Conservation (phyloP, 2,888 invertebrate species). For the Caenorhabditis sp. region DNA sequence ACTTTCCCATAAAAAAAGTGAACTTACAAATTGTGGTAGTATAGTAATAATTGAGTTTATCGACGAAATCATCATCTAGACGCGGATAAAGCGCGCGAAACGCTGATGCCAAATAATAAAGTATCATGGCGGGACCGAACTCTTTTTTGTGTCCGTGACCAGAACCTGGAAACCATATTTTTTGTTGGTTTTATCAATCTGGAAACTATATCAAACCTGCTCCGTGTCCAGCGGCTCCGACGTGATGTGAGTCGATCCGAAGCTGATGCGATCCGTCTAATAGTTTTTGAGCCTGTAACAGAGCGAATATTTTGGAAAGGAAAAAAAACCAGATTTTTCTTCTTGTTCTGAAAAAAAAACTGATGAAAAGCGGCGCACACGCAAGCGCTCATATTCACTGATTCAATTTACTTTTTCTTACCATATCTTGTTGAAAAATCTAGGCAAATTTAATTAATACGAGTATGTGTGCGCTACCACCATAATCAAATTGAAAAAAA, state of each 20-base stretch:
- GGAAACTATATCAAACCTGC: slow-evolving; percentile 45
- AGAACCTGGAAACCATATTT: slow-evolving; percentile 11
- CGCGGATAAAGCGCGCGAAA: slow-evolving; percentile 70
- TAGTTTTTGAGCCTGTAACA: slow-evolving; percentile 66
- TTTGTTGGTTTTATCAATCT: background rate
- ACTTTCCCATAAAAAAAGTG: no score
- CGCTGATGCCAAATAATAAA: slow-evolving; percentile 70
- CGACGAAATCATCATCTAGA: slow-evolving; percentile 71
- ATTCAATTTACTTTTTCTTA: slow-evolving; percentile 2
- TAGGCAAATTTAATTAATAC: slow-evolving; percentile 1
- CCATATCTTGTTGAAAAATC: slow-evolving; percentile 8
- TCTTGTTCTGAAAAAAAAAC: slow-evolving; percentile 5
- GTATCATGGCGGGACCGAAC: slow-evolving; percentile 71
- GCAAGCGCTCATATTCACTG: background rate
- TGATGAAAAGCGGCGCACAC: background rate
- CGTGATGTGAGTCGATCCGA: slow-evolving; percentile 69
- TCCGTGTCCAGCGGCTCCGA: slow-evolving; percentile 68
- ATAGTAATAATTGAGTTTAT: slow-evolving; percentile 71
- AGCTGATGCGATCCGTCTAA: slow-evolving; percentile 71
- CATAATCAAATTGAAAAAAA: background rate
- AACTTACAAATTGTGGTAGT: slow-evolving; percentile 70
- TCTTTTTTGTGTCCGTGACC: slow-evolving; percentile 71
- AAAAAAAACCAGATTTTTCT: background rate
- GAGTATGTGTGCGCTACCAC: background rate
- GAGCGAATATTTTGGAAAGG: slow-evolving; percentile 6